phyloP scores from a whole-genome alignment of 64 coral and sea anemone genomes.

The Exaiptasia diaphana region DNA sequence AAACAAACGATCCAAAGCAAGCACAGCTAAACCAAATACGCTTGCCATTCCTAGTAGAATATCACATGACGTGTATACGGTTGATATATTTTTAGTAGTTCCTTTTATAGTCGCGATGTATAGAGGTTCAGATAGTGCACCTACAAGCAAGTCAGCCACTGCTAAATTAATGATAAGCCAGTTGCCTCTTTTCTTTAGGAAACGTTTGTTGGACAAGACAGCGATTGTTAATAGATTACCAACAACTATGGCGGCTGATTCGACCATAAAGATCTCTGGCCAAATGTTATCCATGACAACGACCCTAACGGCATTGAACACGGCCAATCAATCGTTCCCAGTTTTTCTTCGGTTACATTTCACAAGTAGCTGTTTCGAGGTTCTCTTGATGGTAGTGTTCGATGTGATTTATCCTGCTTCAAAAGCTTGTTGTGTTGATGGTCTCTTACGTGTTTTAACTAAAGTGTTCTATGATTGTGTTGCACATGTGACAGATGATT shows the following conservation, averaged over 20 bases:
- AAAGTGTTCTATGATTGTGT: too few species aligned
- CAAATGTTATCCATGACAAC: slow-evolving; percentile 5
- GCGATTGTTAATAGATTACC: slow-evolving; percentile 10
- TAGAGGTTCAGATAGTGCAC: not conserved
- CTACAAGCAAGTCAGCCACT: slow-evolving; percentile 9
- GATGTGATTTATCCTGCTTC: too few species aligned
- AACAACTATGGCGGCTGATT: slow-evolving; percentile 19
- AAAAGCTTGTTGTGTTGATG: too few species aligned
- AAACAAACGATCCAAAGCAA: slow-evolving; percentile 9
- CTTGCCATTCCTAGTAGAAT: not conserved
- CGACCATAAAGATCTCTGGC: not conserved
- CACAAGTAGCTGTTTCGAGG: too few species aligned
- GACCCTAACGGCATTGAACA: too few species aligned
- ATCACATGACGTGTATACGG: not conserved
- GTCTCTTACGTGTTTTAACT: too few species aligned
- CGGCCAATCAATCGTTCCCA: too few species aligned
- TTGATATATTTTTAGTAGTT: not conserved
- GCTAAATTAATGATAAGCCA: slow-evolving; percentile 32
- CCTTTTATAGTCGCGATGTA: not conserved
- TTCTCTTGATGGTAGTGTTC: too few species aligned
- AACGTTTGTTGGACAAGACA: not conserved
- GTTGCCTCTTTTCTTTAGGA: slow-evolving; percentile 1
- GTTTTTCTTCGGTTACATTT: too few species aligned
- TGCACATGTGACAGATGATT: too few species aligned
- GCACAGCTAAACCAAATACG: not conserved